These are phyloP conservation scores for Trichonephila inaurata DNA, from an alignment of 1,140 invertebrate genomes.

Conservation along the genomic window DNA sequence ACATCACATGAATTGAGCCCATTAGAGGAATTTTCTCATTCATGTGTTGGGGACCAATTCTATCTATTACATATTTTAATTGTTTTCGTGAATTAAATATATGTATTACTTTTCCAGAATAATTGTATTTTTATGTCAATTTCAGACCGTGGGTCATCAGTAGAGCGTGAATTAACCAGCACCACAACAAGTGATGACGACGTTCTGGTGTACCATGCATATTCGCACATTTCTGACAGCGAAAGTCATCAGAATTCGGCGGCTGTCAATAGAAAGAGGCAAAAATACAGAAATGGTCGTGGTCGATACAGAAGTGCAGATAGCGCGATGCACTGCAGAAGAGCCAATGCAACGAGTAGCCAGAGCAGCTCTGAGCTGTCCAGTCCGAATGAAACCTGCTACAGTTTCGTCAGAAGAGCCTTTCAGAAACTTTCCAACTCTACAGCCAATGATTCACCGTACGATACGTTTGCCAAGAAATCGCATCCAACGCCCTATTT, in stretches of 20 bases:
- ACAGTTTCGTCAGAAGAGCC: constrained; percentile 94
- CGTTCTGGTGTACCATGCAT: constrained; percentile 85
- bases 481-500: constrained; percentile 65
- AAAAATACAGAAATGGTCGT: constrained; percentile 57
- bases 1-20: too few relatives aligned
- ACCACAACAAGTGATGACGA: constrained; percentile 84
- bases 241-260: constrained; percentile 79
- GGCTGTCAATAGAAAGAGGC: background rate
- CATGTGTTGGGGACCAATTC: too few relatives aligned
- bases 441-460: background rate
- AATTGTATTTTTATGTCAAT: too few relatives aligned
- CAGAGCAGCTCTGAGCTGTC: constrained; percentile 87
- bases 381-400: constrained; percentile 95
- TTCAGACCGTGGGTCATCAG: constrained; percentile 82
- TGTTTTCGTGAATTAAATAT: too few relatives aligned
- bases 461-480: constrained; percentile 17
- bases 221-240: constrained; percentile 85
- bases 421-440: constrained; percentile 85
- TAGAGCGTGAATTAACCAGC: constrained; percentile 85
- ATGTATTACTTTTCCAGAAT: too few relatives aligned
- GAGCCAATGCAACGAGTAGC: constrained; percentile 19
- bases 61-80: too few relatives aligned
- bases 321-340: background rate
- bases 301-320: constrained; percentile 19
- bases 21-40: too few relatives aligned